These are phyloP conservation scores for Bombus sylvicola DNA, from an alignment of 1,140 invertebrate genomes.

Conservation along the genomic window DNA sequence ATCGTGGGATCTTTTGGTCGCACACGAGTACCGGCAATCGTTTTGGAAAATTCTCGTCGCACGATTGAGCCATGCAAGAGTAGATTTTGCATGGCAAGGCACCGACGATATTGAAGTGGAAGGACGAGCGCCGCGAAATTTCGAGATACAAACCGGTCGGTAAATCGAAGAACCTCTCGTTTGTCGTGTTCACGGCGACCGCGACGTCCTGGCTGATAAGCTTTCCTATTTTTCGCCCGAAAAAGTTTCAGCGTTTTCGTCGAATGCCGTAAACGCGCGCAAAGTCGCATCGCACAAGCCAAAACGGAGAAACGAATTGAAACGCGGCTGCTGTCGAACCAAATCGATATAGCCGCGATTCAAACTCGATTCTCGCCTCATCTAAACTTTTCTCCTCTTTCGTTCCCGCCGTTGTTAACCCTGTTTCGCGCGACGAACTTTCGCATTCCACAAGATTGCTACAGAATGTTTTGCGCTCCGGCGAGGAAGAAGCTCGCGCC, in stretches of 20 bases:
- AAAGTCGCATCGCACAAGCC: neutral
- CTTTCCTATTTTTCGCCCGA: neutral
- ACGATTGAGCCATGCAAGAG: neutral
- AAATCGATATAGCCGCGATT: conserved; percentile 60
- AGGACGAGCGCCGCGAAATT: neutral
- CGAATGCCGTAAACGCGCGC: neutral
- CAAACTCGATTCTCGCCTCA: conserved; percentile 43
- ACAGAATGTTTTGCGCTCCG: neutral
- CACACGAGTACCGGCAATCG: neutral
- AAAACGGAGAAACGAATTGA: conserved; percentile 36
- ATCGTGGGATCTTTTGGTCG: neutral
- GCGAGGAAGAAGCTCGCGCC: neutral
- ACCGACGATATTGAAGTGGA: conserved; percentile 14
- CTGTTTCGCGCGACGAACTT: conserved; percentile 35
- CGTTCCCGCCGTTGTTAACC: conserved; percentile 12
- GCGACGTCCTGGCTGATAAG: neutral
- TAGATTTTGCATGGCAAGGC: neutral
- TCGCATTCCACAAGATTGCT: conserved; percentile 43
- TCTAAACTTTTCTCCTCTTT: conserved; percentile 17
- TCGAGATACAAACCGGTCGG: conserved; percentile 1
- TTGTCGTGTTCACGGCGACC: neutral
- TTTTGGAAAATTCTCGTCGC: conserved; percentile 5
- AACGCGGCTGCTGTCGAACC: conserved; percentile 41
- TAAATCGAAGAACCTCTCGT: too few relatives aligned
- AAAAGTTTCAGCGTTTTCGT: conserved; percentile 14